Conservation (phyloP, 2,888 invertebrate species). For the Cyclophora albipunctata region DNA sequence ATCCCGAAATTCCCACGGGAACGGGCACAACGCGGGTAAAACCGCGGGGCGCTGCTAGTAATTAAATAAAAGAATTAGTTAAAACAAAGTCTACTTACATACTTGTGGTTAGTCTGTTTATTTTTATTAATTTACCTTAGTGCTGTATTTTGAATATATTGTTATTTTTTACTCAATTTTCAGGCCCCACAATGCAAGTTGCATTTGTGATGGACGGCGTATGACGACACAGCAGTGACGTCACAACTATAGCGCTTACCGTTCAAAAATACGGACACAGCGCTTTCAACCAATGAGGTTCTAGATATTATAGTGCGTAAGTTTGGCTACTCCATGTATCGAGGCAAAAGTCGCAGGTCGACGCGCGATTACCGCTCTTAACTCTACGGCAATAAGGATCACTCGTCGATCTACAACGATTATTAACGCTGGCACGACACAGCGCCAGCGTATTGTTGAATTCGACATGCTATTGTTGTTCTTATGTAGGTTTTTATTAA, state of each 20-base stretch:
- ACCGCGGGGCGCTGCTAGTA: too few relatives aligned
- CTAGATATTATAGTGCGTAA: constrained; percentile 26
- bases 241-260: constrained; percentile 19
- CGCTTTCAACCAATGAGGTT: constrained; percentile 26
- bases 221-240: constrained; percentile 47
- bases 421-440: constrained; percentile 2
- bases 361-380: constrained; percentile 13
- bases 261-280: constrained; percentile 2
- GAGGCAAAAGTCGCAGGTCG: constrained; percentile 2
- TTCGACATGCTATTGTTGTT: constrained; percentile 45
- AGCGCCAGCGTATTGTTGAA: constrained; percentile 9
- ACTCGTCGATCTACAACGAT: constrained; percentile 9
- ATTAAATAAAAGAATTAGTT: too few relatives aligned
- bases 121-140: too few relatives aligned
- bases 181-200: constrained; percentile 71
- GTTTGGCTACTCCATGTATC: constrained; percentile 29
- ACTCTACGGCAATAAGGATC: constrained; percentile 5
- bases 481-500: constrained; percentile 36
- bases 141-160: too few relatives aligned
- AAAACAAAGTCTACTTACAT: too few relatives aligned
- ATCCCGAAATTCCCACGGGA: too few relatives aligned
- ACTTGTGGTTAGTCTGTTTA: too few relatives aligned
- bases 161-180: constrained; percentile 3
- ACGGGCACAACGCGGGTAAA: too few relatives aligned
- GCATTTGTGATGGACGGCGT: constrained; percentile 73